Evolutionary conservation across 2,113 vertebrate species (phyloP).

Genomic region (Oenanthe oenanthe): DNA sequence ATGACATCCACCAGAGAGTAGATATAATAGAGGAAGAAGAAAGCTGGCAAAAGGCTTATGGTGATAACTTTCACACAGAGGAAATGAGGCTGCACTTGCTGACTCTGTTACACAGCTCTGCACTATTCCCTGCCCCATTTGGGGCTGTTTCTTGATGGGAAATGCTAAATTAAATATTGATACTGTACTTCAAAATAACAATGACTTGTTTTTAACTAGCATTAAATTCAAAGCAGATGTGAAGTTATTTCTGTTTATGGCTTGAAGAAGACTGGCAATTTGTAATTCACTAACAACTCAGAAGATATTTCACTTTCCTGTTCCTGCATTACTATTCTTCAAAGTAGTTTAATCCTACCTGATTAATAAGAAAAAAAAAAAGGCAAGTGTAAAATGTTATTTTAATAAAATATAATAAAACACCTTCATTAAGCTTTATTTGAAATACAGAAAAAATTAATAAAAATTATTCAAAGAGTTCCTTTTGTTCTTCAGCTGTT

Average conservation of each 20-base stretch:
- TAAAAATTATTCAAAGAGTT: background rate
- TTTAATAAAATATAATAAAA: conserved; percentile 6
- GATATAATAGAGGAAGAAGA: background rate
- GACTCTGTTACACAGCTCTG: background rate
- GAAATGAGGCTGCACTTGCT: background rate
- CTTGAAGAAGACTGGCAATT: background rate
- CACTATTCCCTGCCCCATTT: background rate
- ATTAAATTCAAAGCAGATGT: background rate
- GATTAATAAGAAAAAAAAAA: background rate
- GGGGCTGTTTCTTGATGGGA: background rate
- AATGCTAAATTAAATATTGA: background rate
- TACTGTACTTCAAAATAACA: background rate
- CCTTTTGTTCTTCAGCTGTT: background rate
- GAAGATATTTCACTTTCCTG: background rate
- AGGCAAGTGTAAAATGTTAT: background rate
- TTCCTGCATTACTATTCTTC: background rate
- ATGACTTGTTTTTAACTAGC: background rate
- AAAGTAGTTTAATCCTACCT: background rate
- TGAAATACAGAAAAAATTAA: background rate
- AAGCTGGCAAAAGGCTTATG: background rate
- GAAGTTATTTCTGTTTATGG: background rate
- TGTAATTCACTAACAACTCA: background rate
- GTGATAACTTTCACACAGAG: background rate
- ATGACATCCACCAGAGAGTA: background rate
- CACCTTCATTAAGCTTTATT: background rate